Evolutionary conservation across 2,888 invertebrate species (phyloP), one percentile per base, ranked within the genome.

Genomic region (Heliconius erato): DNA sequence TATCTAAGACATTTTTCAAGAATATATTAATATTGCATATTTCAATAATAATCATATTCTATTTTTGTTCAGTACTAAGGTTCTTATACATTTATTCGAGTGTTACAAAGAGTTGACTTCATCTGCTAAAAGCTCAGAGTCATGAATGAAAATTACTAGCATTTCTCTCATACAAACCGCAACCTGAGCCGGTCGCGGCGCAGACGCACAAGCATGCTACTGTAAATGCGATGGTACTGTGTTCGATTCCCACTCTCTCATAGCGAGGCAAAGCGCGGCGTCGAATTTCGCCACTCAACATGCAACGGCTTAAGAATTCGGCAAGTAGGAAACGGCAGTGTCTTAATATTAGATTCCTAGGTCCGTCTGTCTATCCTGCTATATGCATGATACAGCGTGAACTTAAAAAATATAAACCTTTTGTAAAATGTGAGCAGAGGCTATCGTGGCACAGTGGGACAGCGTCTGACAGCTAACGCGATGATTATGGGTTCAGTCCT

Each of bases 81-180:
- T 14, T 74, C 23, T 69, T 40, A n/a, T 69, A 12, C 69, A 69
- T 40, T n/a, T 14, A 71, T 71, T 40, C 40, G 71, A 71, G 71
- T 71, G 40, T 69, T 35, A 69, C 40, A 40, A 40, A 71, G 71
- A 69, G 35, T 69, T 12, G 69, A 40, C 35, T n/a, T 71, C 71
- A 71, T 71, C 12, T 71, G 40, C n/a, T 71, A 71, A 71, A 71
- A 71, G 71, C 71, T n/a, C 12, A n/a, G 26, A 71, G 11, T 71
- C 40, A 71, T 71, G 5, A 71, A 71, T n/a, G 71, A n/a, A 71
- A 71, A 71, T 40, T 44, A 71, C 71, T 40, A 2, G n/a, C n/a
- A 71, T 71, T 71, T 71, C n/a, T 40, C 35, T 71, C 19, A 40
- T 40, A 35, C 19, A 40, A n/a, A 35, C 14, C n/a, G 44, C 71